These are phyloP conservation scores for Hydropsyche tenuis DNA, from an alignment of 1,140 invertebrate species.

Conservation along the genomic window DNA sequence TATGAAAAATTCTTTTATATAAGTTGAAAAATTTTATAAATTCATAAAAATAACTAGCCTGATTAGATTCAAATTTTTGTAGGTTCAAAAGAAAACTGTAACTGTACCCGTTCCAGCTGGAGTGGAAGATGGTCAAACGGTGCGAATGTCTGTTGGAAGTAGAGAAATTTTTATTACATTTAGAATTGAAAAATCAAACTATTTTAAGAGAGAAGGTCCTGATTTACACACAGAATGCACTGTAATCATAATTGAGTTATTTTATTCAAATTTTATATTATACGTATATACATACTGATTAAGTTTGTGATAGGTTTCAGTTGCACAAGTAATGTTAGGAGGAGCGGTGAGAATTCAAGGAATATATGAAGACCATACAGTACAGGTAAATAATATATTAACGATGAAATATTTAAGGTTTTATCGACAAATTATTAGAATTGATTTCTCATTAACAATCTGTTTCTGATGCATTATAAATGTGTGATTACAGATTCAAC, in stretches of 20 bases:
- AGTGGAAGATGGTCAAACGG: conserved; percentile 95
- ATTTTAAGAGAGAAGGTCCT: conserved; percentile 90
- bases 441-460: neutral
- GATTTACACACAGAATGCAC: conserved; percentile 91
- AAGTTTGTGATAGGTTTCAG: conserved; percentile 66
- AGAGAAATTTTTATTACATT: conserved; percentile 94
- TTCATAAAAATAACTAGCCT: no score
- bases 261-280: neutral
- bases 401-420: neutral
- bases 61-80: conserved; percentile 34
- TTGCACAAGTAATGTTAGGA: conserved; percentile 93
- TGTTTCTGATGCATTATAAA: neutral
- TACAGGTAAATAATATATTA: conserved; percentile 67
- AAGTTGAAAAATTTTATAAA: no score
- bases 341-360: conserved; percentile 91
- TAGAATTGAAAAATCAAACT: conserved; percentile 87
- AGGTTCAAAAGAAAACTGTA: conserved; percentile 87
- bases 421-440: neutral
- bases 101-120: conserved; percentile 97
- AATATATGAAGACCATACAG: conserved; percentile 91
- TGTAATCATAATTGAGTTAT: conserved; percentile 51
- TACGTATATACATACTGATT: neutral
- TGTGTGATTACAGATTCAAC: conserved; percentile 72
- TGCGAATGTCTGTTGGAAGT: conserved; percentile 90
- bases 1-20: no score